A percentile compares a stretch with the other conserved stretches of the same genome.
Conservation (phyloP, 2,113 vertebrate species). For the Bufo gargarizans region DNA sequence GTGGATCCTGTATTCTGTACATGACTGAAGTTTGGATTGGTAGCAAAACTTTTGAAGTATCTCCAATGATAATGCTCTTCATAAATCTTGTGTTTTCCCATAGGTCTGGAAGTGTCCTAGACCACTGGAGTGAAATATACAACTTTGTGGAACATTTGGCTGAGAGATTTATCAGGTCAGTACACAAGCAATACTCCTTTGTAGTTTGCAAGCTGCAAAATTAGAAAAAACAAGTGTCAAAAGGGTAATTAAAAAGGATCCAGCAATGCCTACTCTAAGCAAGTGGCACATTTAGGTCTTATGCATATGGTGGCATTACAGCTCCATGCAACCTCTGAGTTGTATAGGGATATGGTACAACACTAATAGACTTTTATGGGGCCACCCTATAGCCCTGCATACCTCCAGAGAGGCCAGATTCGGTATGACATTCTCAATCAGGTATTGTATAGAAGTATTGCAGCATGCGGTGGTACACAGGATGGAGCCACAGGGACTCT, state of each 20-base stretch:
- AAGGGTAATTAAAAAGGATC: background rate
- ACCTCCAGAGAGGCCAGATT: rapidly evolving
- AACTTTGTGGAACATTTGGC: constrained; percentile 95
- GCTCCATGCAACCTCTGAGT: background rate
- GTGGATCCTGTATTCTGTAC: too few species aligned
- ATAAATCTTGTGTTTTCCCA: constrained; percentile 49
- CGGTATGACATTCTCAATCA: background rate
- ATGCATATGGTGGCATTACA: background rate
- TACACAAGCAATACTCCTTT: background rate
- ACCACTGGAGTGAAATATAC: constrained; percentile 98
- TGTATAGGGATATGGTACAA: too few species aligned
- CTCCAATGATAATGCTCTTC: background rate
- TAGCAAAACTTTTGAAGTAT: background rate
- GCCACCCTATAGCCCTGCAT: background rate
- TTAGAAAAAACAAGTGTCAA: background rate
- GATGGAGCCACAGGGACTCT: too few species aligned
- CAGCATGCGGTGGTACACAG: background rate
- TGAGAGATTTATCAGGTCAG: constrained; percentile 94
- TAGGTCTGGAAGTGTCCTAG: constrained; percentile 95
- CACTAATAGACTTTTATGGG: background rate
- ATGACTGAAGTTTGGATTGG: too few species aligned
- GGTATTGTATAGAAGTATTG: background rate
- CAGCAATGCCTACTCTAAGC: background rate
- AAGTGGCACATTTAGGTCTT: too few species aligned
- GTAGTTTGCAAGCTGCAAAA: background rate